phyloP scores from a whole-genome alignment of 2,888 invertebrate genomes.

The Drosophila limbata region DNA sequence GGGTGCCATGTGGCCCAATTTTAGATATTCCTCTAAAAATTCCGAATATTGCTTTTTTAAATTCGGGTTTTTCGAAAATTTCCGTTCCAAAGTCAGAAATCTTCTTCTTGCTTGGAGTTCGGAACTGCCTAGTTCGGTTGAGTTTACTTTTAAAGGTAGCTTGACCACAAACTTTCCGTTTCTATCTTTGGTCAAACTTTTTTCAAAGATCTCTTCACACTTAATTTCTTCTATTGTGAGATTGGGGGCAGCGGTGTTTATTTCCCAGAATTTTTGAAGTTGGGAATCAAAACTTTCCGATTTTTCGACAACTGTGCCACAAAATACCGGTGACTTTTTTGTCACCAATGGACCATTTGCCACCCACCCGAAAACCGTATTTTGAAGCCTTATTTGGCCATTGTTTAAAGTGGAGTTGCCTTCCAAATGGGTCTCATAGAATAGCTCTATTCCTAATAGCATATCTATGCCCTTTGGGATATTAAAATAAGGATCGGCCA shows the following conservation, averaged over 20 bases:
- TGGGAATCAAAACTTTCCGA: neutral
- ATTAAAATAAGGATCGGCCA: too few relatives aligned
- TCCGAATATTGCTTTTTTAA: neutral
- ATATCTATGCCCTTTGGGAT: neutral
- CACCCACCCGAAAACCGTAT: neutral
- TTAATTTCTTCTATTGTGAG: too few relatives aligned
- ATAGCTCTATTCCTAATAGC: neutral
- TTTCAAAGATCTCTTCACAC: too few relatives aligned
- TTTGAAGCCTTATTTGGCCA: neutral
- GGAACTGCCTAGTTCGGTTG: neutral
- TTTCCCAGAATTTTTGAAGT: neutral
- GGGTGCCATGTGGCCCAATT: neutral
- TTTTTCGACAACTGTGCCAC: neutral
- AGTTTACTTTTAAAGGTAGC: neutral
- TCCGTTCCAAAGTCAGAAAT: neutral
- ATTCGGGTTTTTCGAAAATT: neutral
- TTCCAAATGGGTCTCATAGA: conserved; percentile 1
- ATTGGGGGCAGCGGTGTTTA: neutral
- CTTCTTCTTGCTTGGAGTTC: neutral
- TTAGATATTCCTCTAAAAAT: neutral
- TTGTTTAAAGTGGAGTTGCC: neutral
- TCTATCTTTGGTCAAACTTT: too few relatives aligned
- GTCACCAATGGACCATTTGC: neutral
- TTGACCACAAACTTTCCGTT: neutral
- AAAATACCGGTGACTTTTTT: neutral